phyloP scores from a whole-genome alignment of 2,113 vertebrate species.

The Theristicus caerulescens region DNA sequence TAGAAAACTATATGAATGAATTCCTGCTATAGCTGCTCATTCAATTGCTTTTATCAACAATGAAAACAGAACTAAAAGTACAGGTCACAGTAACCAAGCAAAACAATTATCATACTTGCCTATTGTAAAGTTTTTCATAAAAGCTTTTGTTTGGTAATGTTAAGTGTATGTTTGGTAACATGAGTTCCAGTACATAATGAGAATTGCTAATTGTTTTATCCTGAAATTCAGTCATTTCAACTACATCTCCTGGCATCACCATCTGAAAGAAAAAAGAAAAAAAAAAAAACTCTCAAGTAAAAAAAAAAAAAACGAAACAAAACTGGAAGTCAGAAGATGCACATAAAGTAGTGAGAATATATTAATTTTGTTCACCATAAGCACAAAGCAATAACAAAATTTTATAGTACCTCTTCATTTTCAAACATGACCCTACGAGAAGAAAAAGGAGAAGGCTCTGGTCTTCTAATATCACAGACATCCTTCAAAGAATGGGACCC shows the following conservation, averaged over 20 bases:
- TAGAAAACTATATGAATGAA: background rate
- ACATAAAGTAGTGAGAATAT: background rate
- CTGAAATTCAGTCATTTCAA: constrained; percentile 96
- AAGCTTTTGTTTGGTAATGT: constrained; percentile 88
- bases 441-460: constrained; percentile 95
- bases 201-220: constrained; percentile 96
- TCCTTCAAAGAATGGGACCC: constrained; percentile 94
- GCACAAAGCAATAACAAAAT: background rate
- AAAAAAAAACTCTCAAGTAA: background rate
- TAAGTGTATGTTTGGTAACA: constrained; percentile 86
- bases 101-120: constrained; percentile 67
- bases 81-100: background rate
- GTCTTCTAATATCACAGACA: constrained; percentile 93
- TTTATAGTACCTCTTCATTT: constrained; percentile 88
- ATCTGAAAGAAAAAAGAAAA: constrained; percentile 77
- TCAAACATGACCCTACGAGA: constrained; percentile 98
- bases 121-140: constrained; percentile 97
- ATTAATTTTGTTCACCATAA: background rate
- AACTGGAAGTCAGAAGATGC: background rate
- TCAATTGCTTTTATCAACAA: background rate
- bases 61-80: background rate
- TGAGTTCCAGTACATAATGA: constrained; percentile 90
- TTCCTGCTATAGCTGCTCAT: background rate
- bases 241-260: constrained; percentile 94
- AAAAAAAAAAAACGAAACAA: background rate